These are phyloP conservation scores for Acestrorhynchus altus DNA, from an alignment of 2,797 vertebrate genomes.

Conservation along the genomic window DNA sequence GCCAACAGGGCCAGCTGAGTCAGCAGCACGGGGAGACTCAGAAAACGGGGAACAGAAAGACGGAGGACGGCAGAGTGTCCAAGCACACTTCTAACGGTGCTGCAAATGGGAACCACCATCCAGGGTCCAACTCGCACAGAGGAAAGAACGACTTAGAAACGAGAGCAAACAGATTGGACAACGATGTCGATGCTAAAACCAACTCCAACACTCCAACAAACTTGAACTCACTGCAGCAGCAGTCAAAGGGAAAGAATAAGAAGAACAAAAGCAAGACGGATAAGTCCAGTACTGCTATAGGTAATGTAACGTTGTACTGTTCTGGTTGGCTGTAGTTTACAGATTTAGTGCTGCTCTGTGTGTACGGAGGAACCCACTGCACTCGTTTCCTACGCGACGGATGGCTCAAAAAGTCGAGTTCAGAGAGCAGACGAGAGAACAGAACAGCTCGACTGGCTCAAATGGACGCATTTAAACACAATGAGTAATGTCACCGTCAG, in stretches of 20 bases:
- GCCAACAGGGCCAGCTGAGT: conserved; percentile 42
- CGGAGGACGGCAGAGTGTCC: conserved; percentile 70
- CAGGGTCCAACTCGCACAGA: conserved; percentile 62
- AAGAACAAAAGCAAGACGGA: conserved; percentile 94
- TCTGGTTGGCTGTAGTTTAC: background rate
- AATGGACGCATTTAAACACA: too few species aligned
- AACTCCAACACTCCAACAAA: conserved; percentile 63
- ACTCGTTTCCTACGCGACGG: too few species aligned
- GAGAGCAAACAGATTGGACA: conserved; percentile 69
- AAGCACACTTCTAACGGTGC: conserved; percentile 69
- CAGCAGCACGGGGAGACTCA: conserved; percentile 70
- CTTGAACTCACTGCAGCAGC: conserved; percentile 82
- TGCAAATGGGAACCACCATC: conserved; percentile 59
- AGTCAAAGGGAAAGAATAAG: conserved; percentile 89
- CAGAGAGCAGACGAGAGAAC: too few species aligned
- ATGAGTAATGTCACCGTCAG: too few species aligned
- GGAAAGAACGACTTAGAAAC: conserved; percentile 73
- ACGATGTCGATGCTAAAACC: conserved; percentile 72
- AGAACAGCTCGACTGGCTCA: too few species aligned
- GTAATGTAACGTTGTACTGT: conserved; percentile 68
- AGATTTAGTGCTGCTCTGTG: too few species aligned
- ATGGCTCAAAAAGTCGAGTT: too few species aligned
- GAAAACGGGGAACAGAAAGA: conserved; percentile 71
- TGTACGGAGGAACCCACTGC: too few species aligned
- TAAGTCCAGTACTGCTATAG: conserved; percentile 85